Evolutionary conservation across 1,140 invertebrate genomes (phyloP).

Genomic region (Helicoverpa zea): DNA sequence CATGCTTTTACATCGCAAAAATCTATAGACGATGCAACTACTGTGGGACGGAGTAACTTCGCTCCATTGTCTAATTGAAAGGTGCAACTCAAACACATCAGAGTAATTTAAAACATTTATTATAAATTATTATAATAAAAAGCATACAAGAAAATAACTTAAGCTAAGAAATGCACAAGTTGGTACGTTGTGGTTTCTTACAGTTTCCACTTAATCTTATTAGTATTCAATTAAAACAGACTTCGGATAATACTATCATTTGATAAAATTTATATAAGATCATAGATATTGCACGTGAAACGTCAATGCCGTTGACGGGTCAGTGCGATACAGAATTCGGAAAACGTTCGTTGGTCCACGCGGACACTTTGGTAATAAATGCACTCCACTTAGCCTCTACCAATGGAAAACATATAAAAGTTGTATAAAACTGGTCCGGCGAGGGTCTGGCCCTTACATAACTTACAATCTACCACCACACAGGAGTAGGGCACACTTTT

Average conservation of each 20-base stretch:
- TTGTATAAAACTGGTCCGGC: conserved; percentile 55
- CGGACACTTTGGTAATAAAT: conserved; percentile 66
- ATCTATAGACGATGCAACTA: no score
- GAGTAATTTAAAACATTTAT: conserved; percentile 79
- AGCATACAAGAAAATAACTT: conserved; percentile 81
- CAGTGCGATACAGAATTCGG: conserved; percentile 59
- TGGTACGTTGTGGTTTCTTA: conserved; percentile 73
- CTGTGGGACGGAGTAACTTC: no score
- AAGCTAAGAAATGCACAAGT: conserved; percentile 81
- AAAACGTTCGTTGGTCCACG: conserved; percentile 56
- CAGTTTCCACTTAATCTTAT: conserved; percentile 59
- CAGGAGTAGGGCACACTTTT: conserved; percentile 8
- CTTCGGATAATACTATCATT: conserved; percentile 68
- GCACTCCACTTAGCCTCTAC: conserved; percentile 69
- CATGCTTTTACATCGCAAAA: no score
- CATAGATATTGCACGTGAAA: conserved; percentile 60
- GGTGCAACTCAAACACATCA: conserved; percentile 43
- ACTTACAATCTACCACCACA: conserved; percentile 20
- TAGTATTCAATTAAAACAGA: conserved; percentile 63
- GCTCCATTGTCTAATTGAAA: not conserved
- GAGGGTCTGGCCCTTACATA: conserved; percentile 43
- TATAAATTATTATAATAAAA: conserved; percentile 85
- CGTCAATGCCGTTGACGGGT: conserved; percentile 68
- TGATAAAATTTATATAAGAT: conserved; percentile 53
- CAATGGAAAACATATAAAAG: conserved; percentile 65